Evolutionary conservation across 1,140 invertebrate species (phyloP).

Genomic region (Drosophila mauritiana): DNA sequence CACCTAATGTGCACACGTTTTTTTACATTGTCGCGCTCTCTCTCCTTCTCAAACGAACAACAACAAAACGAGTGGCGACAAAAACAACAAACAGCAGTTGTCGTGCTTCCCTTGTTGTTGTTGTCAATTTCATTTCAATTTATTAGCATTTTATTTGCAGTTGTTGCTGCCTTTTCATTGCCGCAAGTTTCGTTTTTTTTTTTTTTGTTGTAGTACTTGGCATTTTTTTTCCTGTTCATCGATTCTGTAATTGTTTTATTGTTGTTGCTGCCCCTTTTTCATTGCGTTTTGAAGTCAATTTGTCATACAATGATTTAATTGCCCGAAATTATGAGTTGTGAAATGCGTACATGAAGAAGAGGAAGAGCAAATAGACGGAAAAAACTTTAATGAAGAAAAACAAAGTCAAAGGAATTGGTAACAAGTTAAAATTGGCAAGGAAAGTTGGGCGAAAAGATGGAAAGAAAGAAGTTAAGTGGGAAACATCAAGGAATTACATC

Average conservation of each 20-base stretch:
- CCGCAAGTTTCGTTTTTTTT: conserved; percentile 61
- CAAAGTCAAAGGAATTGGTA: neutral
- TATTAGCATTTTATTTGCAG: conserved; percentile 62
- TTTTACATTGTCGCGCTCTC: conserved; percentile 14
- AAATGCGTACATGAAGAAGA: conserved; percentile 37
- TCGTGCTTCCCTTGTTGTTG: conserved; percentile 57
- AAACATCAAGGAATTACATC: neutral
- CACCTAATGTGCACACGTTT: conserved; percentile 57
- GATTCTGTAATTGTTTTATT: conserved; percentile 22
- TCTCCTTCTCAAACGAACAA: conserved; percentile 25
- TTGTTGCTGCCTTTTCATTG: conserved; percentile 56
- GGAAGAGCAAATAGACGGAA: conserved; percentile 3
- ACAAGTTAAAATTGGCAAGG: conserved; percentile 2
- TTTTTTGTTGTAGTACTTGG: conserved; percentile 24
- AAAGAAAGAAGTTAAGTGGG: neutral
- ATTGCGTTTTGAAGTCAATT: conserved; percentile 57
- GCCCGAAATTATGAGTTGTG: conserved; percentile 63
- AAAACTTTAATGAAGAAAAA: conserved; percentile 10
- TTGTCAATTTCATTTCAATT: conserved; percentile 67
- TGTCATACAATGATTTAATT: conserved; percentile 74
- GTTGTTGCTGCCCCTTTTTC: conserved; percentile 28
- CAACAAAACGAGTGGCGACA: conserved; percentile 28
- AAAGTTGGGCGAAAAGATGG: conserved; percentile 1
- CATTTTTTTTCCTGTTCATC: conserved; percentile 4
- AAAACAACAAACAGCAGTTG: conserved; percentile 44